Percentiles rank a stretch among this genome's conserved stretches.
Conservation (phyloP, 2,888 invertebrate genomes). For the Ichneumon xanthorius region DNA sequence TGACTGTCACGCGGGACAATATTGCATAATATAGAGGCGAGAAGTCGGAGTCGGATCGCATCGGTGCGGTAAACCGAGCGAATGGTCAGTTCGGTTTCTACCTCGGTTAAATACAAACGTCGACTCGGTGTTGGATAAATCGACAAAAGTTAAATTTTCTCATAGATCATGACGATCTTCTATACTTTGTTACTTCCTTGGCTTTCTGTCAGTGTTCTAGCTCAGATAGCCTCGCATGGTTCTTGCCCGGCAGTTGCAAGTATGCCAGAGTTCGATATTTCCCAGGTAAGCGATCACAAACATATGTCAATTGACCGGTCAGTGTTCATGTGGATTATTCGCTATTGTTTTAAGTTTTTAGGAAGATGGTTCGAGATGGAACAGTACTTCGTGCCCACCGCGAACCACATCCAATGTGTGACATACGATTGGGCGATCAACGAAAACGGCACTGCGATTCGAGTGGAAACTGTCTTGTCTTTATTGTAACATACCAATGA, state of each 20-base stretch:
- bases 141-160: neutral
- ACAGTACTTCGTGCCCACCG: neutral
- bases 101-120: neutral
- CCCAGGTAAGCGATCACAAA: neutral
- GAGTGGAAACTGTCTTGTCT: neutral
- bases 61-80: neutral
- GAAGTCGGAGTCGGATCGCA: neutral
- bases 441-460: neutral
- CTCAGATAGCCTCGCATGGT: neutral
- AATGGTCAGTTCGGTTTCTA: neutral
- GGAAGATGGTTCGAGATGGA: neutral
- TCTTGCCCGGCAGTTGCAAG: neutral
- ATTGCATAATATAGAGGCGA: conserved; percentile 4
- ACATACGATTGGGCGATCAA: neutral
- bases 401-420: neutral
- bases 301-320: neutral
- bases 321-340: neutral
- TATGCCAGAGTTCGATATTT: neutral
- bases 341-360: neutral
- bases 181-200: neutral
- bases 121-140: neutral
- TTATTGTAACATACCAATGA: neutral
- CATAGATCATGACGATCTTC: neutral
- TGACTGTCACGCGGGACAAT: neutral
- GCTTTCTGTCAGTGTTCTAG: neutral